Percentiles rank a stretch among this genome's conserved stretches.
Evolutionary conservation across 2,888 invertebrate species (phyloP).

Genomic region (Ctena decussata): DNA sequence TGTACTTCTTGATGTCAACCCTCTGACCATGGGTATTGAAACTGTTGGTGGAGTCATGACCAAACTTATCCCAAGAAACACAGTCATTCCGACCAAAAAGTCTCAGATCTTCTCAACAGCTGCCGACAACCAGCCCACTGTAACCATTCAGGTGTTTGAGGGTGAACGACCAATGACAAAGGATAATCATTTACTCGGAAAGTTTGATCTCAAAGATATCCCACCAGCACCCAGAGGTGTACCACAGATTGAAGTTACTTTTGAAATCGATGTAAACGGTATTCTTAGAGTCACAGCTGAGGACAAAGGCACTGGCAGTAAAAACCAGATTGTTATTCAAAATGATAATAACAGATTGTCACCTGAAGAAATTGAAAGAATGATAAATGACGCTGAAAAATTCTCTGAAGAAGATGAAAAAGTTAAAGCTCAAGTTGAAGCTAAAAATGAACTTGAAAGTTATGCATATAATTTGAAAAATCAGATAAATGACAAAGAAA

Average conservation of each 20-base stretch:
- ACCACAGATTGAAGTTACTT: conserved; percentile 87
- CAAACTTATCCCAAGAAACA: conserved; percentile 98
- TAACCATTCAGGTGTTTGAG: conserved; percentile 98
- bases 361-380: conserved; percentile 99
- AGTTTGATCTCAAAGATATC: conserved; percentile 98
- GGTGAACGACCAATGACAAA: conserved; percentile 99
- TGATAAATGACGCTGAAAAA: conserved; percentile 99
- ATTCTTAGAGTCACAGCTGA: conserved; percentile 93
- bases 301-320: conserved; percentile 99
- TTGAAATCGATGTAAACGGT: conserved; percentile 88
- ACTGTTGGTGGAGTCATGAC: conserved; percentile 99
- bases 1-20: conserved; percentile 97
- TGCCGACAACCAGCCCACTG: conserved; percentile 99
- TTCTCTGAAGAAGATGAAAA: conserved; percentile 99
- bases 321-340: conserved; percentile 99
- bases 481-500: conserved; percentile 98
- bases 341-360: conserved; percentile 99
- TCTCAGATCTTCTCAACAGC: conserved; percentile 99
- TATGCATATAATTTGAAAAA: conserved; percentile 99
- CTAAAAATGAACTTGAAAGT: conserved; percentile 97
- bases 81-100: conserved; percentile 99
- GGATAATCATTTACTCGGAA: conserved; percentile 99
- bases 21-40: conserved; percentile 99
- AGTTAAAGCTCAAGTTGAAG: conserved; percentile 93
- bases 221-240: conserved; percentile 91